These are phyloP conservation scores for Metopia argyrocephala DNA, from an alignment of 2,888 invertebrate genomes.

Conservation along the genomic window DNA sequence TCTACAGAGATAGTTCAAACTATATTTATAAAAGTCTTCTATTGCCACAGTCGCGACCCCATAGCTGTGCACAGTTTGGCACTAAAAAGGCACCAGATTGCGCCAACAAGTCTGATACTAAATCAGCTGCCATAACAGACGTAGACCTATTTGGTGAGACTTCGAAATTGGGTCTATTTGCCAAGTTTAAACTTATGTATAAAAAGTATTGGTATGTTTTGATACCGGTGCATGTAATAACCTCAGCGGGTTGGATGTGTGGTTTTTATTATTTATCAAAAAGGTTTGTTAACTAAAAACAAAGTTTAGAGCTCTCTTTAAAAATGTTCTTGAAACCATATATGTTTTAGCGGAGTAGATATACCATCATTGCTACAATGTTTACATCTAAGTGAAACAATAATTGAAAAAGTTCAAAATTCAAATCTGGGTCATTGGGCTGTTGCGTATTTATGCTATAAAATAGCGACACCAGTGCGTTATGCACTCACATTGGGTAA, in stretches of 20 bases:
- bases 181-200: slow-evolving; percentile 93
- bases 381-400: slow-evolving; percentile 87
- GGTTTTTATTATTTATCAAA: slow-evolving; percentile 91
- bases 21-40: slow-evolving; percentile 8
- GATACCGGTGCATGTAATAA: slow-evolving; percentile 93
- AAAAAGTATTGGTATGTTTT: slow-evolving; percentile 98
- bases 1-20: slow-evolving; percentile 5
- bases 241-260: slow-evolving; percentile 93
- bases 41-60: slow-evolving; percentile 30
- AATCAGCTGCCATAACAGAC: slow-evolving; percentile 67
- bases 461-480: slow-evolving; percentile 92
- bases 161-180: slow-evolving; percentile 83
- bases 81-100: slow-evolving; percentile 67
- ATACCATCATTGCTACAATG: slow-evolving; percentile 88
- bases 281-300: slow-evolving; percentile 87
- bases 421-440: slow-evolving; percentile 94
- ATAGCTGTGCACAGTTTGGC: slow-evolving; percentile 37
- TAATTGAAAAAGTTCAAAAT: slow-evolving; percentile 86
- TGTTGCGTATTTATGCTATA: slow-evolving; percentile 94
- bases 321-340: too few relatives aligned
- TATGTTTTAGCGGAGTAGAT: slow-evolving; percentile 90
- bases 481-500: slow-evolving; percentile 95
- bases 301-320: too few relatives aligned
- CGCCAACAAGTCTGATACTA: slow-evolving; percentile 70
- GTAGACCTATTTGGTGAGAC: slow-evolving; percentile 73